A percentile compares a stretch with the other conserved stretches of the same genome.
Evolutionary conservation across 2,888 invertebrate genomes (phyloP).

Genomic region (Cataglyphis altisquamis): DNA sequence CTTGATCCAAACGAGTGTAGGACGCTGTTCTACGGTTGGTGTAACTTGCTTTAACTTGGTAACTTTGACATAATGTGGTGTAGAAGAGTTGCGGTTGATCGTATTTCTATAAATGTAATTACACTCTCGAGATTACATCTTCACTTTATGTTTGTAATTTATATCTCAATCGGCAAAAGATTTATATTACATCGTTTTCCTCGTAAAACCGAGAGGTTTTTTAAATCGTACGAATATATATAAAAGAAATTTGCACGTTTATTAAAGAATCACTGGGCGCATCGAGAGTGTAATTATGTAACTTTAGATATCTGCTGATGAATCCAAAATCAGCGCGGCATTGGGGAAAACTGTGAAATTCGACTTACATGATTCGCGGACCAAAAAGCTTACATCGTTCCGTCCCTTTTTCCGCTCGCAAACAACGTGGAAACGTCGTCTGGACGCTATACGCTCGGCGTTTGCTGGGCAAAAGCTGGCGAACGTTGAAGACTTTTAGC

Average conservation of each 20-base stretch:
- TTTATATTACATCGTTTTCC: not conserved
- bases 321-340: not conserved
- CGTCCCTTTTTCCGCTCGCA: constrained; percentile 37
- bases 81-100: not conserved
- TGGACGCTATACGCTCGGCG: constrained; percentile 40
- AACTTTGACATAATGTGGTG: constrained; percentile 16
- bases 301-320: not conserved
- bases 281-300: constrained; percentile 9
- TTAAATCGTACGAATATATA: not conserved
- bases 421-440: constrained; percentile 50
- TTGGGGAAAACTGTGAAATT: constrained; percentile 8
- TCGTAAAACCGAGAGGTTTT: not conserved
- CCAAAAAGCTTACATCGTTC: constrained; percentile 40
- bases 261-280: not conserved
- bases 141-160: constrained; percentile 18
- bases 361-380: constrained; percentile 26
- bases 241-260: not conserved
- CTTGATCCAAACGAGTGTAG: constrained; percentile 8
- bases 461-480: constrained; percentile 49
- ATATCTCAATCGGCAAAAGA: not conserved
- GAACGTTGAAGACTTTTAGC: constrained; percentile 46
- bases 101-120: constrained; percentile 34
- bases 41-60: constrained; percentile 24
- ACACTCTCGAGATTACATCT: not conserved
- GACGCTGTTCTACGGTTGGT: not conserved